Evolutionary conservation across 2,888 invertebrate genomes (phyloP), one percentile per base, ranked within the genome.

Genomic region (Prosapia bicincta): DNA sequence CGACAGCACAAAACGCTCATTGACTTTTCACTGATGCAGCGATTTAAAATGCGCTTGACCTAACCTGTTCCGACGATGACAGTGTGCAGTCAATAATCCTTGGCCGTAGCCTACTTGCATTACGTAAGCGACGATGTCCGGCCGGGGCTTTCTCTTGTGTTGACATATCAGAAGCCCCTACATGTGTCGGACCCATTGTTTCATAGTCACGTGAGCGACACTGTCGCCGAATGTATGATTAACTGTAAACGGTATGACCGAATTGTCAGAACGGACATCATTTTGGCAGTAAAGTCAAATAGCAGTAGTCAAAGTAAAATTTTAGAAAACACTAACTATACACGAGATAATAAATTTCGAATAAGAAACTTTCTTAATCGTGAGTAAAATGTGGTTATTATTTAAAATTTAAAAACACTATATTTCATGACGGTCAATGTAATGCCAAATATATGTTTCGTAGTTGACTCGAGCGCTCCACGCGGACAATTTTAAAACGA

Each of bases 151-250:
- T 54, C 54, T 54, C 54, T 54, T 54, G 54, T 54, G 54, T 54
- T 54, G 54, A 54, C 54, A 54, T 54, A 54, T 54, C 54, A 54
- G 54, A 54, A 54, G 54, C 54, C 54, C 54, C 54, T 54, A 54
- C 20, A 54, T 54, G 54, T 20, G 54, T 54, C 54, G 20, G 20
- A 9, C 20, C 54, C 20, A 54, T 54, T 54, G 54, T 54, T 54
- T 54, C 54, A 54, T 9, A 9, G 20, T 54, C 54, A 54, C 54
- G 54, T 54, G 54, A 20, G 6, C n/a, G 20, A 2, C 20, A 20
- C 54, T 9, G 13, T 9, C 6, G 54, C 20, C 54, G 54, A 54
- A 54, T 54, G 54, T 54, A 54, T 20, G 54, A 54, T 54, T 54
- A 54, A 54, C 54, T 54, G 54, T n/a, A 54, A 20, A 54, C 20